Evolutionary conservation across 2,888 invertebrate genomes (phyloP), one percentile per base, ranked within the genome.

Genomic region (Nudaria mundana): DNA sequence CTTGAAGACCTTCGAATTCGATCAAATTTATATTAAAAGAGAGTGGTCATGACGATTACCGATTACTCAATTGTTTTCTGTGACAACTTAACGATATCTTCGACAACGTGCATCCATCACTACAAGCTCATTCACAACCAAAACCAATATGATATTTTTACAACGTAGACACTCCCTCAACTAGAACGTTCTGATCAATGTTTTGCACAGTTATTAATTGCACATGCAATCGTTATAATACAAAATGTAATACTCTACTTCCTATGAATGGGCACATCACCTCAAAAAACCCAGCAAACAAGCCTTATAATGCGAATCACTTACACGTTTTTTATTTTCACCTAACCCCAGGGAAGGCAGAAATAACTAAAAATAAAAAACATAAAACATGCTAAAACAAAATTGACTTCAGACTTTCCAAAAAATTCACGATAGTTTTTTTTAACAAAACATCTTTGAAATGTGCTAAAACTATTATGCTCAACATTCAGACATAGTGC

Each of bases 291-390:
- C 60, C 71, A 76, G 76, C 80, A 80, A 73, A 77, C 75, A 75
- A 81, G 81, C 69, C 63, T 58, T 69, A 71, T 69, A 73, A 66
- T 60, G 64, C 67, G 65, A 63, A 57, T 60, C 69, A 87, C 87
- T 88, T 87, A 88, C 87, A 80, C 75, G 81, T 65, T 46, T 49
- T 65, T 80, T 79, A 78, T 70, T 81, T 74, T 70, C 81, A 81
- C 80, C 80, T 71, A 80, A 75, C 66, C 81, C 78, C 76, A 69
- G 74, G 67, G 67, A 73, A 76, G 81, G 71, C 67, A 71, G 81
- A 80, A 87, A 81, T 71, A 88, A 86, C 85, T 83, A 85, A 84
- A 85, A 86, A 76, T 71, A 77, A 77, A n/a, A 74, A 63, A 64
- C 59, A 62, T 69, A 71, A 18, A 73, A 68, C 70, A 76, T 65